Evolutionary conservation across 1,140 invertebrate species (phyloP).

Genomic region (Triops cancriformis): DNA sequence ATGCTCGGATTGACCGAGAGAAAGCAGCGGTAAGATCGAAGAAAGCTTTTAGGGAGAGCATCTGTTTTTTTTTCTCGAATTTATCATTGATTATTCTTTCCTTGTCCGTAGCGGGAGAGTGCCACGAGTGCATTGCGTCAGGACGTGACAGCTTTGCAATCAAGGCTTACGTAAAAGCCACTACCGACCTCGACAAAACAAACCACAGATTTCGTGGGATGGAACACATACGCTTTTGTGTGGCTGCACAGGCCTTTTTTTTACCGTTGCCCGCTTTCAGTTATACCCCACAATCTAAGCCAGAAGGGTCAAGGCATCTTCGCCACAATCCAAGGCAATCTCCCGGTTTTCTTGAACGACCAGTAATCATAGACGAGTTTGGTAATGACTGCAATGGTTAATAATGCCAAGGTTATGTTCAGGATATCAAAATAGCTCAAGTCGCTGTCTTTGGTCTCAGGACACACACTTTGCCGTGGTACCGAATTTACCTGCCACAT

Average conservation of each 20-base stretch:
- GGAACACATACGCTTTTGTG: neutral
- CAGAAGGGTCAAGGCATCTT: constrained; percentile 49
- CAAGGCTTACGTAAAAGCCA: neutral
- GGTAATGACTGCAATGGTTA: constrained; percentile 59
- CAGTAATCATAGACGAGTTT: constrained; percentile 73
- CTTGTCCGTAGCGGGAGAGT: neutral
- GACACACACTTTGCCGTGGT: constrained; percentile 19
- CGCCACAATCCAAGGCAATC: constrained; percentile 66
- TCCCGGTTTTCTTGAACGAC: constrained; percentile 63
- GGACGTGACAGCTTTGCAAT: neutral
- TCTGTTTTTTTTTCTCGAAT: neutral
- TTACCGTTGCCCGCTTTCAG: neutral
- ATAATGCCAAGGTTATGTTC: constrained; percentile 54
- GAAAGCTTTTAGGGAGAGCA: neutral
- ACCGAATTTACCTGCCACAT: constrained; percentile 16
- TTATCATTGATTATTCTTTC: neutral
- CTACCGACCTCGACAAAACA: neutral
- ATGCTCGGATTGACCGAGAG: neutral
- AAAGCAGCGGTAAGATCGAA: neutral
- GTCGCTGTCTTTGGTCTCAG: neutral
- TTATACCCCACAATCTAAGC: neutral
- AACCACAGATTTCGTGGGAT: neutral
- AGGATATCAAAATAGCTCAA: constrained; percentile 51
- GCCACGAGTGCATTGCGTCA: constrained; percentile 2
- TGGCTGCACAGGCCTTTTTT: neutral